These are phyloP conservation scores for Tinea semifulvella DNA, from an alignment of 2,888 invertebrate species.

Conservation along the genomic window DNA sequence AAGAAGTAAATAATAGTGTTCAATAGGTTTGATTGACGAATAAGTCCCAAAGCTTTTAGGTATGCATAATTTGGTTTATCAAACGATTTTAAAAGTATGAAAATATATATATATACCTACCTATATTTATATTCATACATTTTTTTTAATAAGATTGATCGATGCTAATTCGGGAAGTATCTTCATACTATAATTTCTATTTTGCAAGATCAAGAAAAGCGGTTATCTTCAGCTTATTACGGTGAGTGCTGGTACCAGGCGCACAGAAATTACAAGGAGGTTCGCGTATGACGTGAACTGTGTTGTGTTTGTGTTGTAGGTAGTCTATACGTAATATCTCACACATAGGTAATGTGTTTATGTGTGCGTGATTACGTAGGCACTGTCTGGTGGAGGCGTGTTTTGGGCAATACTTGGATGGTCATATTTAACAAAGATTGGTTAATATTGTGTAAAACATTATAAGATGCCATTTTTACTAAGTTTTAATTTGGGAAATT, in stretches of 20 bases:
- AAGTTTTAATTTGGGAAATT: too few species aligned
- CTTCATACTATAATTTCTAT: slow-evolving; percentile 5
- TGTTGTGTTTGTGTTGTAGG: slow-evolving; percentile 29
- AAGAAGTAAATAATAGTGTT: too few species aligned
- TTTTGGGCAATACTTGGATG: slow-evolving; percentile 8
- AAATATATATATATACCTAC: too few species aligned
- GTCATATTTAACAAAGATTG: neutral
- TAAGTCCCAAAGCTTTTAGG: too few species aligned
- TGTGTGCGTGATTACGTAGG: slow-evolving; percentile 12
- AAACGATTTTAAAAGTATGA: too few species aligned
- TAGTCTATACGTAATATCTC: too few species aligned
- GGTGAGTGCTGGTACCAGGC: slow-evolving; percentile 58
- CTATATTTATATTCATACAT: too few species aligned
- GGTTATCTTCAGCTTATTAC: slow-evolving; percentile 65
- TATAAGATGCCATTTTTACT: too few species aligned
- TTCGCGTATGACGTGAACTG: slow-evolving; percentile 44
- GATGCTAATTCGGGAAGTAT: slow-evolving; percentile 9
- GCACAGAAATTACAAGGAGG: slow-evolving; percentile 48
- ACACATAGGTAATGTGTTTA: slow-evolving; percentile 34
- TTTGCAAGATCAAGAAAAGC: slow-evolving; percentile 32
- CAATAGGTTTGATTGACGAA: too few species aligned
- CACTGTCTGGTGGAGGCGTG: neutral
- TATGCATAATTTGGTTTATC: too few species aligned
- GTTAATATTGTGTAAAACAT: too few species aligned
- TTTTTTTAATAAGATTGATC: too few species aligned